Conservation (phyloP, 2,888 invertebrate genomes). For the Silvanus unidentatus region DNA sequence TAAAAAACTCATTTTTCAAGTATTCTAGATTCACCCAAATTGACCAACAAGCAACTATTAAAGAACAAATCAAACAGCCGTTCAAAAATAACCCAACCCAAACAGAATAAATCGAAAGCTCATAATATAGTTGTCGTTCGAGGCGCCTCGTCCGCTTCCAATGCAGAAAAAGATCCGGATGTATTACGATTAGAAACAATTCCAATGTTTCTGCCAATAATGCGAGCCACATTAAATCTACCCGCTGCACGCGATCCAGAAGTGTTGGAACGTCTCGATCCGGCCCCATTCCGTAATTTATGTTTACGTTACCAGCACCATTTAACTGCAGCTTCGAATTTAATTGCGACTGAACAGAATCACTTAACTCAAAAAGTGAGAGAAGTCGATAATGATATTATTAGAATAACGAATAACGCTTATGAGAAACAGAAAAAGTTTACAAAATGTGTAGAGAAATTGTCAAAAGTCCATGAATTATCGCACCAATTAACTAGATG, state of each 20-base stretch:
- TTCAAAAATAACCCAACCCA: conserved; percentile 37
- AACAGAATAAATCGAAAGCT: conserved; percentile 46
- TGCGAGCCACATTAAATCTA: conserved; percentile 79
- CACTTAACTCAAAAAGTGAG: conserved; percentile 66
- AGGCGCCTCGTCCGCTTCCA: conserved; percentile 56
- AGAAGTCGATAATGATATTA: conserved; percentile 72
- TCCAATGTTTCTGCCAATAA: conserved; percentile 88
- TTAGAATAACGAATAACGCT: conserved; percentile 61
- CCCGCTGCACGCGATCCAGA: conserved; percentile 84
- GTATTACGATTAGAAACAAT: conserved; percentile 66
- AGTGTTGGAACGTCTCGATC: conserved; percentile 70
- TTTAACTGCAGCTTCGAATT: conserved; percentile 73
- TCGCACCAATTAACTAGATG: conserved; percentile 77
- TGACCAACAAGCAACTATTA: conserved; percentile 55
- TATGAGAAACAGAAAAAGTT: conserved; percentile 79
- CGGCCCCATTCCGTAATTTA: conserved; percentile 61
- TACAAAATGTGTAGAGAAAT: conserved; percentile 78
- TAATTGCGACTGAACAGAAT: conserved; percentile 75
- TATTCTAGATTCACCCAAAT: conserved; percentile 77
- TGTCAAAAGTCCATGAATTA: conserved; percentile 76
- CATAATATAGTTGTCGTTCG: conserved; percentile 81
- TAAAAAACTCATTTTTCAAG: too few relatives aligned
- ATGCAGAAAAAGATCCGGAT: conserved; percentile 69
- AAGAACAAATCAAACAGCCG: conserved; percentile 32
- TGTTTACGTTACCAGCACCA: conserved; percentile 80